Conservation (phyloP, 2,888 invertebrate genomes). For the Cistogaster globosa region DNA sequence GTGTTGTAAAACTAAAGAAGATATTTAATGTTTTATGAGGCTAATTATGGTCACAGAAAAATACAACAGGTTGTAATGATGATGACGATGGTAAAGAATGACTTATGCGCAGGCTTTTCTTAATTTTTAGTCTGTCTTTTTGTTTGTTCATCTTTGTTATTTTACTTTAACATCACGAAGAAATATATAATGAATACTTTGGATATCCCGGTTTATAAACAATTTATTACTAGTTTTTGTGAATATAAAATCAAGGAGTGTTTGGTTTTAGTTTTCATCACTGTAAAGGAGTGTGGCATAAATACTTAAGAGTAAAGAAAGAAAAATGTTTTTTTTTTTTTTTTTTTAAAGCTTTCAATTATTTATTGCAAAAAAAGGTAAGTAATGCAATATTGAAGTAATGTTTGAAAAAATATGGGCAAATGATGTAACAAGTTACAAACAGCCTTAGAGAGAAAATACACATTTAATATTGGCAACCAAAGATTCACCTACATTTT, state of each 20-base stretch:
- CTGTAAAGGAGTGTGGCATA: no score
- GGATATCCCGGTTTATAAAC: slow-evolving; percentile 33
- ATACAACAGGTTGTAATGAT: slow-evolving; percentile 43
- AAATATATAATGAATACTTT: slow-evolving; percentile 3
- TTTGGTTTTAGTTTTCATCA: not conserved
- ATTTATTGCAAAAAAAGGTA: slow-evolving; percentile 40
- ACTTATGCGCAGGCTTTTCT: slow-evolving; percentile 6
- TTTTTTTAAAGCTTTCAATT: slow-evolving; percentile 32
- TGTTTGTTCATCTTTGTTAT: not conserved
- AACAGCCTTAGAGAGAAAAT: no score
- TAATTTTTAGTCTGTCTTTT: not conserved
- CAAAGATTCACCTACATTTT: slow-evolving; percentile 1
- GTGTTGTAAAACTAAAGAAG: slow-evolving; percentile 29
- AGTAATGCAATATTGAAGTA: slow-evolving; percentile 4
- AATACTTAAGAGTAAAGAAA: no score
- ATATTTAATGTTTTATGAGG: slow-evolving; percentile 34
- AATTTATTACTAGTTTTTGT: slow-evolving; percentile 44
- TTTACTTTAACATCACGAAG: slow-evolving; percentile 23
- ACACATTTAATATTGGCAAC: no score
- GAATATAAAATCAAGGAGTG: slow-evolving; percentile 51
- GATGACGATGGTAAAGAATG: not conserved
- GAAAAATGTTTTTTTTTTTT: no score
- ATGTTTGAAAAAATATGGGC: not conserved
- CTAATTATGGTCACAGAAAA: slow-evolving; percentile 20
- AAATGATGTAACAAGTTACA: slow-evolving; percentile 41